Conservation (phyloP, 2,797 vertebrate genomes). For the Choloepus didactylus region DNA sequence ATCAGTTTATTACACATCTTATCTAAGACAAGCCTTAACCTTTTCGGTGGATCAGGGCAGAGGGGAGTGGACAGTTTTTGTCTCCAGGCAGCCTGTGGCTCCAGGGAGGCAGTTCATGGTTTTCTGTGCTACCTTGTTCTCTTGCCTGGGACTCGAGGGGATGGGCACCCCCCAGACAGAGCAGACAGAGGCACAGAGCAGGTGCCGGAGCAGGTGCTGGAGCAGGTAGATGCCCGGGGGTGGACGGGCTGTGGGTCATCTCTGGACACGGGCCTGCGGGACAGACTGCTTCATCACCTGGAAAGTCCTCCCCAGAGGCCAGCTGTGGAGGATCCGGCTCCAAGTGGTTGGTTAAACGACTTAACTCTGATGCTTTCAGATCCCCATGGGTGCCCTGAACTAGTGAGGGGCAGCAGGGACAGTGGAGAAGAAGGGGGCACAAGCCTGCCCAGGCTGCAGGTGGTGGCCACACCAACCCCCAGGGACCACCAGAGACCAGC, state of each 20-base stretch:
- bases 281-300: accelerated
- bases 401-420: accelerated
- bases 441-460: not conserved
- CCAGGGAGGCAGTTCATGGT: accelerated
- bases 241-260: accelerated
- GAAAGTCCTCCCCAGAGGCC: accelerated
- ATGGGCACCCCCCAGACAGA: too few species aligned
- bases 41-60: not conserved
- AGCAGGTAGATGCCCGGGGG: not conserved
- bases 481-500: not conserved
- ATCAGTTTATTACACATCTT: slow-evolving; percentile 71
- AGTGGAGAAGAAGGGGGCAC: accelerated
- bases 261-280: not conserved
- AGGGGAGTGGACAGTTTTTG: accelerated
- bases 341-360: too few species aligned
- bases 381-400: too few species aligned
- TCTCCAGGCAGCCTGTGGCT: not conserved
- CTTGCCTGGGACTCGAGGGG: accelerated
- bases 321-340: not conserved
- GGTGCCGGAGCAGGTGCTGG: not conserved
- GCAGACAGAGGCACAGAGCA: accelerated
- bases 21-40: slow-evolving; percentile 72
- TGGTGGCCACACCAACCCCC: accelerated
- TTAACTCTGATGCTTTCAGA: not conserved
- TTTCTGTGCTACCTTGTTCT: accelerated